Evolutionary conservation across 2,113 vertebrate species (phyloP).

Genomic region (Pituophis catenifer): DNA sequence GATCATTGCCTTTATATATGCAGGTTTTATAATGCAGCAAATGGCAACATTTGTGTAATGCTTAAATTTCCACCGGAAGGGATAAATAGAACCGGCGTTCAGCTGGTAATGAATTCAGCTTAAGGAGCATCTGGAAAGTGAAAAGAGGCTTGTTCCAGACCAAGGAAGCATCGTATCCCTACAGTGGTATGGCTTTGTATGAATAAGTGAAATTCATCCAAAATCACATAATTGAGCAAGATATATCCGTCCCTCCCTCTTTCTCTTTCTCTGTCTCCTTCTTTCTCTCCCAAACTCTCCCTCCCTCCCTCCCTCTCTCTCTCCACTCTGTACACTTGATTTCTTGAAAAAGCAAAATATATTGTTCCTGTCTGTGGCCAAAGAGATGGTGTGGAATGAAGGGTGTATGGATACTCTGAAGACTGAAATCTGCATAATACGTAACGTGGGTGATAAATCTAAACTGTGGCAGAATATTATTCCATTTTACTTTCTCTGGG

Average conservation of each 20-base stretch:
- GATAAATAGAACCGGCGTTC: conserved; percentile 33
- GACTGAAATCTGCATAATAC: not conserved
- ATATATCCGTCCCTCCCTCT: not conserved
- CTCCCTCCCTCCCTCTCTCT: too few species aligned
- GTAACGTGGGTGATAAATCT: not conserved
- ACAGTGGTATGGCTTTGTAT: not conserved
- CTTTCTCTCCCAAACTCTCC: not conserved
- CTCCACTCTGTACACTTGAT: not conserved
- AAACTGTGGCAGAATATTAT: not conserved
- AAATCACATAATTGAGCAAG: not conserved
- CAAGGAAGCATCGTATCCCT: conserved; percentile 22
- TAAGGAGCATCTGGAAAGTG: conserved; percentile 6
- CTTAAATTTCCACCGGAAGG: conserved; percentile 52
- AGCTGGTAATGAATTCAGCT: conserved; percentile 21
- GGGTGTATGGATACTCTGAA: accelerated
- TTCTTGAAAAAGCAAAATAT: accelerated
- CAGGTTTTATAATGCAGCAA: conserved; percentile 48
- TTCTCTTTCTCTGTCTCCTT: accelerated
- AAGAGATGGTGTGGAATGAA: not conserved
- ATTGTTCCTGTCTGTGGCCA: not conserved
- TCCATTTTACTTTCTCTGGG: not conserved
- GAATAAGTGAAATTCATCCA: conserved; percentile 21
- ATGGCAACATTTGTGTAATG: conserved; percentile 49
- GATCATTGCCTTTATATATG: conserved; percentile 57
- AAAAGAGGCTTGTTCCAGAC: conserved; percentile 14